Conservation (phyloP, 2,113 vertebrate species). For the Sphyrna mokarran region DNA sequence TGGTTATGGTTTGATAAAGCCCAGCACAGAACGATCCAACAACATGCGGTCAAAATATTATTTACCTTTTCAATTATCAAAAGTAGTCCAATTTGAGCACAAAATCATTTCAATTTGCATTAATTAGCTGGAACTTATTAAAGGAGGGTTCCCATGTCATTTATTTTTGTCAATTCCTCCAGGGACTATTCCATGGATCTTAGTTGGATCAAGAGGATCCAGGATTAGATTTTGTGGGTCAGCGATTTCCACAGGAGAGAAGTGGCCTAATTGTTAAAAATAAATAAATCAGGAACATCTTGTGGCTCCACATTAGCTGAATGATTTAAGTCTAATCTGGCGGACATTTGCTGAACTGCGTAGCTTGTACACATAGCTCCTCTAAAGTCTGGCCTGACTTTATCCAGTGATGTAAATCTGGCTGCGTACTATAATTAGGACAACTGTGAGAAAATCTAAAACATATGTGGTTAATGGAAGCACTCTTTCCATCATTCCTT, state of each 20-base stretch:
- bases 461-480: neutral
- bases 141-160: slow-evolving; percentile 20
- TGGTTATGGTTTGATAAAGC: neutral
- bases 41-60: neutral
- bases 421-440: slow-evolving; percentile 8
- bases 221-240: slow-evolving; percentile 30
- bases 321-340: slow-evolving; percentile 24
- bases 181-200: neutral
- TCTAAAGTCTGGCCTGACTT: neutral
- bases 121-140: slow-evolving; percentile 26
- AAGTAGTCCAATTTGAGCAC: slow-evolving; percentile 20
- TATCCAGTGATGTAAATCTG: neutral
- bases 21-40: neutral
- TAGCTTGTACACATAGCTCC: neutral
- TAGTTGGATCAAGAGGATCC: neutral
- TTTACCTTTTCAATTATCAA: slow-evolving; percentile 32
- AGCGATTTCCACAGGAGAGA: slow-evolving; percentile 30
- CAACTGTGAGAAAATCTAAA: slow-evolving; percentile 1
- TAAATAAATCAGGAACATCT: slow-evolving; percentile 30
- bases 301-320: neutral
- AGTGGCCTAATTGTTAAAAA: slow-evolving; percentile 31
- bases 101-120: slow-evolving; percentile 28
- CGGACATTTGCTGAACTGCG: neutral
- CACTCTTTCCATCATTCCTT: neutral
- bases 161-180: slow-evolving; percentile 23